These are phyloP conservation scores for Cardinalis cardinalis DNA, from an alignment of 2,113 vertebrate genomes.

Conservation along the genomic window DNA sequence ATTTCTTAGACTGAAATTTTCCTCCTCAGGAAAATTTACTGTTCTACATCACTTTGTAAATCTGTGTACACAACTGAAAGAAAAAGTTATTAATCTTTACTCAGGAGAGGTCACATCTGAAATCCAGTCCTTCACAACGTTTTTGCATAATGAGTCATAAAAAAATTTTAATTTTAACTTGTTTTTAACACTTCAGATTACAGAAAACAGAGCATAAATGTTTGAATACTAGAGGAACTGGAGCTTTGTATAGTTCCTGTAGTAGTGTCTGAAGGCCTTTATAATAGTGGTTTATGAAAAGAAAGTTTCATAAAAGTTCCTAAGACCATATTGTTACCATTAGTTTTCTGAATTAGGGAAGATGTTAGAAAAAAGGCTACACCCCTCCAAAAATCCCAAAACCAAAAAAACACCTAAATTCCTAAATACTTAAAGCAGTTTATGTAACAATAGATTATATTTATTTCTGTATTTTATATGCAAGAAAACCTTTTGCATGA, in stretches of 20 bases:
- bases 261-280: not conserved
- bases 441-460: not conserved
- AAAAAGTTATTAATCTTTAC: not conserved
- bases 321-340: not conserved
- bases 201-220: not conserved
- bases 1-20: not conserved
- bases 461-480: not conserved
- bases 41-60: not conserved
- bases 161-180: not conserved
- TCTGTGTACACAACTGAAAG: not conserved
- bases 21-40: not conserved
- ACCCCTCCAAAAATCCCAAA: fast-evolving
- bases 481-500: not conserved
- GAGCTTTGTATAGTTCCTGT: not conserved
- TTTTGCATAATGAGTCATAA: not conserved
- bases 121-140: not conserved
- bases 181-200: not conserved
- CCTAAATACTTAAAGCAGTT: not conserved
- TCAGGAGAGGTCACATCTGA: not conserved
- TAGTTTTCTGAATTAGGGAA: not conserved
- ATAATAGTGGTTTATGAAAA: not conserved
- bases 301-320: not conserved
- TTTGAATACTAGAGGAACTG: not conserved
- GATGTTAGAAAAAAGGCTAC: not conserved
- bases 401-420: fast-evolving